Conservation (phyloP, 2,888 invertebrate genomes). For the Sericinus montela region DNA sequence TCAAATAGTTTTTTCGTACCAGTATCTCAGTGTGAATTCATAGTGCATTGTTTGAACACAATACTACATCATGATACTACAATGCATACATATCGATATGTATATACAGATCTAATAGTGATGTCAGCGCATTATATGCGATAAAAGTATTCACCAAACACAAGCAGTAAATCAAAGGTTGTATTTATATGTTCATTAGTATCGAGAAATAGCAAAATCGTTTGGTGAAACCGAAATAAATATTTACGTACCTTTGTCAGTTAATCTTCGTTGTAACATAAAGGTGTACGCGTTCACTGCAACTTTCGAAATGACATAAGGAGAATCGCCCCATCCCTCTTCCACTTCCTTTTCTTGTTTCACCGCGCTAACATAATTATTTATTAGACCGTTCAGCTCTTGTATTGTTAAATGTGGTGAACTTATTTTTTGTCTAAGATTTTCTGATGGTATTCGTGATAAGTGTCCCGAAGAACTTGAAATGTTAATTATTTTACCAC, state of each 20-base stretch:
- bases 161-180: too few relatives aligned
- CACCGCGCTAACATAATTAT: slow-evolving; percentile 80
- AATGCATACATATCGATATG: too few relatives aligned
- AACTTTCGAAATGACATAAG: slow-evolving; percentile 87
- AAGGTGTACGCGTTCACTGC: slow-evolving; percentile 84
- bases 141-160: too few relatives aligned
- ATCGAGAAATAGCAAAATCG: too few relatives aligned
- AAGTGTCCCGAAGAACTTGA: slow-evolving; percentile 85
- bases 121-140: too few relatives aligned
- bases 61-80: too few relatives aligned
- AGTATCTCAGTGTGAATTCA: too few relatives aligned
- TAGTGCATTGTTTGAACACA: too few relatives aligned
- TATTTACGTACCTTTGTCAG: slow-evolving; percentile 39
- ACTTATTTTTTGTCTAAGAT: slow-evolving; percentile 66
- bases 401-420: slow-evolving; percentile 72
- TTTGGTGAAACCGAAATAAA: too few relatives aligned
- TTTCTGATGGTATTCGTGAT: slow-evolving; percentile 77
- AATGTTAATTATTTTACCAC: slow-evolving; percentile 86
- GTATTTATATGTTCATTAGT: too few relatives aligned
- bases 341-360: slow-evolving; percentile 38
- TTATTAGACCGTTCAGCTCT: slow-evolving; percentile 78
- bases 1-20: too few relatives aligned
- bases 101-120: too few relatives aligned
- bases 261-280: slow-evolving; percentile 78
- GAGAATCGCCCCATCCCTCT: slow-evolving; percentile 79